Evolutionary conservation across 2,113 vertebrate species (phyloP), one percentile per base, ranked within the genome.

Genomic region (Pedionomus torquatus): DNA sequence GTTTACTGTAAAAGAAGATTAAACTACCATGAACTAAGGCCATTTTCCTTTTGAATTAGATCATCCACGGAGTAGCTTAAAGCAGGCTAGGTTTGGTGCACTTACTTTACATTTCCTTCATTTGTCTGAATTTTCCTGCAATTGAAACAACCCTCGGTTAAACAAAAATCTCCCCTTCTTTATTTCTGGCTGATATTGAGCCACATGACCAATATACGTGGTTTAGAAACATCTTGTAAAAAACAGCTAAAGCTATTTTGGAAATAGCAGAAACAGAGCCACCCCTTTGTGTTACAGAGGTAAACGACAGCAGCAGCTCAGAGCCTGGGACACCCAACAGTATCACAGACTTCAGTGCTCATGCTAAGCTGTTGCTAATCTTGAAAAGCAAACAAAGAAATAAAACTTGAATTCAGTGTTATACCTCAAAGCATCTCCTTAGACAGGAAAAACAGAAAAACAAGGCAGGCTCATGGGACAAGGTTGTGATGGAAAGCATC

Each of bases 1-100:
- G 52, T 93, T 91, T 28, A 79, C 87, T 24, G 89, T 69, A 84
- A 95, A 90, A 95, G 84, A 95, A 77, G 93, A 97, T 95, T 96
- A 96, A 90, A 66, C n/a, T 69, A 85, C 91, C 93, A 85, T 94
- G 93, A 95, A 87, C 78, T 83, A 79, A 69, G 83, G 54, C 63
- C 58, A 25, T 96, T 93, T 93, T 95, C 77, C 65, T 88, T 91
- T 85, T 90, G 84, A 97, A 95, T 87, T 79, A 71, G 81, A 93
- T 95, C 84, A 85, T 95, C 77, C 93, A 87, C 91, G 41, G 66
- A 85, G 28, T 19, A 96, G 57, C 66, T 95, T 89, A 95, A 93
- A 89, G 57, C 58, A 37, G 33, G 25, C 28, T 31, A 48, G 52
- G 13, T 51, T 71, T 91, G 48, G n/a, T 69, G 61, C 35, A 26